These are phyloP conservation scores for Apeltes quadracus DNA, from an alignment of 2,113 vertebrate species.

Conservation along the genomic window DNA sequence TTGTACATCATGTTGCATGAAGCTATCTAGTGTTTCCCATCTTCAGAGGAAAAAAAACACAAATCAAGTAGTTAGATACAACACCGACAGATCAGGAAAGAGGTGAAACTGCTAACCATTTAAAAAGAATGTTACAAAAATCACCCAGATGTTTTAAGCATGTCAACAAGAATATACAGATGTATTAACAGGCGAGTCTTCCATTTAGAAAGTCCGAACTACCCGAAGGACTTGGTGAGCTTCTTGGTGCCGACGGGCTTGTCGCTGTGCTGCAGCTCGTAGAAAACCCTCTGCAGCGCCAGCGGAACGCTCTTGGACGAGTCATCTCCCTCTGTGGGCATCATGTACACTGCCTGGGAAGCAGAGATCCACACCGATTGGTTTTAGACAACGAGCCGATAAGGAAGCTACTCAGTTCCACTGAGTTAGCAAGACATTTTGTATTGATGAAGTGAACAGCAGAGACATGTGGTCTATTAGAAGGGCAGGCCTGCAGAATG, in stretches of 20 bases:
- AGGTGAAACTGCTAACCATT: neutral
- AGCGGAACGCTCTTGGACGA: conserved; percentile 98
- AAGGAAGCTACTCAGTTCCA: neutral
- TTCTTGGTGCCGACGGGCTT: conserved; percentile 99
- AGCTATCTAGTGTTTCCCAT: conserved; percentile 99
- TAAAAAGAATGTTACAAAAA: too few relatives aligned
- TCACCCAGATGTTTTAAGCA: neutral
- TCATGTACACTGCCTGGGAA: conserved; percentile 97
- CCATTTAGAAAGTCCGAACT: conserved; percentile 4
- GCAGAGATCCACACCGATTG: conserved; percentile 28
- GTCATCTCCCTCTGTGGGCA: conserved; percentile 99
- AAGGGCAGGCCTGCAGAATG: neutral
- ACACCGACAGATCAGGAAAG: neutral
- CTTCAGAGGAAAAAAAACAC: conserved; percentile 71
- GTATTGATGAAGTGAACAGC: neutral
- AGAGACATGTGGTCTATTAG: neutral
- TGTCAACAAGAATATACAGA: neutral
- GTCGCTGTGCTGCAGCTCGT: conserved; percentile 98
- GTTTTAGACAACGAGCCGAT: neutral
- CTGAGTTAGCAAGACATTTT: neutral
- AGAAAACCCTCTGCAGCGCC: conserved; percentile 97
- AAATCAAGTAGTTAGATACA: neutral
- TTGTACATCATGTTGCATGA: conserved; percentile 99
- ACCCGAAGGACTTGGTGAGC: conserved; percentile 99
- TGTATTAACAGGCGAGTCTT: neutral